Conservation (phyloP, 2,888 invertebrate species). For the Augiades crinisus region DNA sequence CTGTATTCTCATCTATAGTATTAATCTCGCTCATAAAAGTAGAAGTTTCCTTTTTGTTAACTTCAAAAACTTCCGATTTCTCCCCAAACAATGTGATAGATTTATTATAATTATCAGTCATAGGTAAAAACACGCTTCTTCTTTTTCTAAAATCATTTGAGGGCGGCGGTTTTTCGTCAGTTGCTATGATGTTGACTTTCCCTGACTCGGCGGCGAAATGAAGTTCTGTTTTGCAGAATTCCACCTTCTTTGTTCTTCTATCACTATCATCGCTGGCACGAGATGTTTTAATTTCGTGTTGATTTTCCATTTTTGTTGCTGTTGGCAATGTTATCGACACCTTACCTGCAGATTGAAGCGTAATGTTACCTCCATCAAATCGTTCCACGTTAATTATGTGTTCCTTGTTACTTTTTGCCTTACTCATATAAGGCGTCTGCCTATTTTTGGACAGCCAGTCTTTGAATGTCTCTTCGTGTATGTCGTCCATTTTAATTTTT, state of each 20-base stretch:
- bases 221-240: slow-evolving; percentile 93
- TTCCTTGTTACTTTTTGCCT: slow-evolving; percentile 8
- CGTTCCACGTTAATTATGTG: slow-evolving; percentile 1
- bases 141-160: slow-evolving; percentile 89
- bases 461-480: slow-evolving; percentile 61
- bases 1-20: slow-evolving; percentile 69
- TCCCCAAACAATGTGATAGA: slow-evolving; percentile 86
- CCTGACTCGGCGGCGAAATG: slow-evolving; percentile 94
- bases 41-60: slow-evolving; percentile 38
- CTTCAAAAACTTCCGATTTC: slow-evolving; percentile 47
- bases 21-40: slow-evolving; percentile 46
- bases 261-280: slow-evolving; percentile 57
- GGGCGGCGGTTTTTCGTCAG: slow-evolving; percentile 93
- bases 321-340: slow-evolving; percentile 66
- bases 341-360: slow-evolving; percentile 65
- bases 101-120: slow-evolving; percentile 62
- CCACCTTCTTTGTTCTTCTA: slow-evolving; percentile 86
- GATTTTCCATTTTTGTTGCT: slow-evolving; percentile 49
- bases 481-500: slow-evolving; percentile 43
- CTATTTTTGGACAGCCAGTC: slow-evolving; percentile 70
- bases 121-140: slow-evolving; percentile 78
- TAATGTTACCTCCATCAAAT: slow-evolving; percentile 51
- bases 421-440: slow-evolving; percentile 16
- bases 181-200: slow-evolving; percentile 92
- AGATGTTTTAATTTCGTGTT: slow-evolving; percentile 40